Conservation (phyloP, 2,113 vertebrate species). For the Seriola quinqueradiata region DNA sequence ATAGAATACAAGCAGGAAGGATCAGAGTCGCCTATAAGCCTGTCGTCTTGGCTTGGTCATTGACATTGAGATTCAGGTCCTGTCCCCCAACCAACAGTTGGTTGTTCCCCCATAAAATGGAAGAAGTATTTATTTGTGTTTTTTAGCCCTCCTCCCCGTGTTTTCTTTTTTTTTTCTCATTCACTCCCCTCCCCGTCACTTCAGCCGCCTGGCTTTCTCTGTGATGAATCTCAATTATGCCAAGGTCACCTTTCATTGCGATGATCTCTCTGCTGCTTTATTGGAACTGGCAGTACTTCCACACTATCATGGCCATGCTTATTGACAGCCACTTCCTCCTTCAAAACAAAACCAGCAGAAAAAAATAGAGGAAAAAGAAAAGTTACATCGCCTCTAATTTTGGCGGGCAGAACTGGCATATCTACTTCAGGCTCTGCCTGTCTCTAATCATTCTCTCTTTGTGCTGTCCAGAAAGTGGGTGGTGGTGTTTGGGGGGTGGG, state of each 20-base stretch:
- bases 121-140: conserved; percentile 78
- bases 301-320: conserved; percentile 83
- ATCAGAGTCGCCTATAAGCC: conserved; percentile 41
- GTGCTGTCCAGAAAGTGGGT: conserved; percentile 53
- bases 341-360: conserved; percentile 73
- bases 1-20: conserved; percentile 49
- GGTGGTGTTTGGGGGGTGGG: conserved; percentile 30
- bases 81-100: conserved; percentile 63
- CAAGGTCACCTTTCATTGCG: conserved; percentile 88
- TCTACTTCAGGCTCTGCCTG: conserved; percentile 60
- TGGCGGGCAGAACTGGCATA: conserved; percentile 73
- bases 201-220: conserved; percentile 76
- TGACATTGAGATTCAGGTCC: conserved; percentile 72
- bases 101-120: conserved; percentile 73
- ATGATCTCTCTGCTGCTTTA: conserved; percentile 84
- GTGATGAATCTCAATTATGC: conserved; percentile 89
- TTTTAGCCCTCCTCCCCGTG: conserved; percentile 39
- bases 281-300: conserved; percentile 87
- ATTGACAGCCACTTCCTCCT: conserved; percentile 83
- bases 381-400: conserved; percentile 71
- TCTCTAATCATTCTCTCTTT: conserved; percentile 67
- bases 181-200: conserved; percentile 63
- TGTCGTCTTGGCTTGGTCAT: conserved; percentile 36
- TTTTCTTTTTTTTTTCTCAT: conserved; percentile 11
- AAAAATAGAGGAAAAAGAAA: conserved; percentile 45